Percentiles rank a stretch among this genome's conserved stretches.
These are phyloP conservation scores for Heterotis niloticus DNA, from an alignment of 2,113 vertebrate species.

Conservation along the genomic window DNA sequence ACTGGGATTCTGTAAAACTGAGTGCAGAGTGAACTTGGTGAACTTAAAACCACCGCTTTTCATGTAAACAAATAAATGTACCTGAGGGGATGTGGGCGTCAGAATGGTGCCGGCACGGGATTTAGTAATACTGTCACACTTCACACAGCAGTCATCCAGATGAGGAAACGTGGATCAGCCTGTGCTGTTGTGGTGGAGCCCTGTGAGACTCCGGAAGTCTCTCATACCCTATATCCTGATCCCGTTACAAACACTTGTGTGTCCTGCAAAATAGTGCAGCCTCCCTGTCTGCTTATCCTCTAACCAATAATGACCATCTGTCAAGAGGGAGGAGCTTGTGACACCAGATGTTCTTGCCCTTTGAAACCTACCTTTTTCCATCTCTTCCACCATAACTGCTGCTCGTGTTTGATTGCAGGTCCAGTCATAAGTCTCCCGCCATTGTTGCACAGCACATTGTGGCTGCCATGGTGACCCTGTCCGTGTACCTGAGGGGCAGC, in stretches of 20 bases:
- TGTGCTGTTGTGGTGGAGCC: too few species aligned
- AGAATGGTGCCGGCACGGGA: too few species aligned
- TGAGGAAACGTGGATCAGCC: too few species aligned
- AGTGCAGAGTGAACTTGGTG: background rate
- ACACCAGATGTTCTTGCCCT: conserved; percentile 25
- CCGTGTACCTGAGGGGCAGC: background rate
- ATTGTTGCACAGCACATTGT: background rate
- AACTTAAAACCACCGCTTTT: background rate
- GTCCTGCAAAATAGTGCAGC: conserved; percentile 8
- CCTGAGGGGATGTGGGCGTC: too few species aligned
- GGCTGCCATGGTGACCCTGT: background rate
- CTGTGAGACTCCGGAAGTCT: too few species aligned
- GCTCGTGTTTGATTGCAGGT: background rate
- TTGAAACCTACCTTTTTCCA: background rate
- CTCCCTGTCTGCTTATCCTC: conserved; percentile 8
- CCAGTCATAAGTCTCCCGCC: background rate
- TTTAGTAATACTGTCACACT: too few species aligned
- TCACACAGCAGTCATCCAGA: too few species aligned
- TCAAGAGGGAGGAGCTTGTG: background rate
- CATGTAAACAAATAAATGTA: too few species aligned
- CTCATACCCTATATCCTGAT: background rate
- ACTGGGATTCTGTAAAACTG: background rate
- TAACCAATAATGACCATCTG: conserved; percentile 30
- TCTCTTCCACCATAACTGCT: background rate
- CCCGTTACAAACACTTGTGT: background rate